phyloP scores from a whole-genome alignment of 2,888 invertebrate genomes.

The Aphodius sticticus region DNA sequence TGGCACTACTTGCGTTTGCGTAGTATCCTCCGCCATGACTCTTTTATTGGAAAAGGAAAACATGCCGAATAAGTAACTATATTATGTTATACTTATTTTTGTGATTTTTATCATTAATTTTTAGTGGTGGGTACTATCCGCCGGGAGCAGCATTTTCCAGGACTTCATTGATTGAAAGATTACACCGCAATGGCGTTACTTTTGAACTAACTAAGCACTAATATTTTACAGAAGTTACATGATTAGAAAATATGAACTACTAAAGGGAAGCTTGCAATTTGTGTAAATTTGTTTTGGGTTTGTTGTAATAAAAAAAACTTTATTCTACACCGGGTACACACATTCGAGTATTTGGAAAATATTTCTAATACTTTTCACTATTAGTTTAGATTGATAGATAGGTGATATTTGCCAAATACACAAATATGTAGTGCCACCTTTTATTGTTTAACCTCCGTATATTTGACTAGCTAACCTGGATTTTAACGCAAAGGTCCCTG shows the following conservation, averaged over 20 bases:
- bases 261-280: slow-evolving; percentile 6
- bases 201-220: slow-evolving; percentile 66
- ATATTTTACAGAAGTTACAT: slow-evolving; percentile 7
- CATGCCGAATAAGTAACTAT: slow-evolving; percentile 67
- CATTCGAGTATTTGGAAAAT: too few relatives aligned
- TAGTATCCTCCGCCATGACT: slow-evolving; percentile 77
- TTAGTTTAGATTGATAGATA: too few relatives aligned
- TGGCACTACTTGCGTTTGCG: slow-evolving; percentile 77
- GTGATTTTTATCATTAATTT: slow-evolving; percentile 48
- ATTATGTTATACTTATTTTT: background rate
- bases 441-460: too few relatives aligned
- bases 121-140: slow-evolving; percentile 85
- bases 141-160: slow-evolving; percentile 87
- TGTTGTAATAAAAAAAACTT: too few relatives aligned
- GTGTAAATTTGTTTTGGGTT: background rate
- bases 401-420: too few relatives aligned
- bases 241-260: background rate
- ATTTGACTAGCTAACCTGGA: too few relatives aligned
- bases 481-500: too few relatives aligned
- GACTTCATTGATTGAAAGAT: slow-evolving; percentile 77
- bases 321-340: too few relatives aligned
- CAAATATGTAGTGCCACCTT: too few relatives aligned
- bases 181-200: slow-evolving; percentile 76
- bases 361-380: too few relatives aligned
- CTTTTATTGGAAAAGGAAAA: slow-evolving; percentile 77